These are phyloP conservation scores for Littorina saxatilis DNA, from an alignment of 1,140 invertebrate genomes.

Conservation along the genomic window DNA sequence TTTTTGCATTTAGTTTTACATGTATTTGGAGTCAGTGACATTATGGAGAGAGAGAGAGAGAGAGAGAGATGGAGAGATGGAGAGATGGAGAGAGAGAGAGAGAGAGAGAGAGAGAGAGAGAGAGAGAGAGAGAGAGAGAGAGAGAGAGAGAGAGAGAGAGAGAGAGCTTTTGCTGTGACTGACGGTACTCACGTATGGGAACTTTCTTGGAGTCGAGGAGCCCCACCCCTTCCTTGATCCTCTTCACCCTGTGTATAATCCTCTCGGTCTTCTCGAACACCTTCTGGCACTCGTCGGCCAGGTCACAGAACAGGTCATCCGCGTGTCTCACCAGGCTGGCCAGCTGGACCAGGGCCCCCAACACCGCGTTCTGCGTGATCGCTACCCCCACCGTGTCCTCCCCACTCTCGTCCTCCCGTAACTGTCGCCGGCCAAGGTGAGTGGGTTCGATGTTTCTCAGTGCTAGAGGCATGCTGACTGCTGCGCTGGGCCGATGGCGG, in stretches of 20 bases:
- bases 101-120: conserved; percentile 18
- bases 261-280: conserved; percentile 82
- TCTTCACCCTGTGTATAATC: conserved; percentile 80
- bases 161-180: no score
- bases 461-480: conserved; percentile 61
- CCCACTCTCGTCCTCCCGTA: conserved; percentile 49
- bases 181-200: conserved; percentile 88
- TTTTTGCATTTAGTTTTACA: no score
- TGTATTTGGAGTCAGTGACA: no score
- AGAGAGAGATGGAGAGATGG: no score
- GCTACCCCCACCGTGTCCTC: conserved; percentile 72
- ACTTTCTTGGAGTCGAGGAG: conserved; percentile 86
- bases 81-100: no score
- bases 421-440: conserved; percentile 55
- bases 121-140: conserved; percentile 11
- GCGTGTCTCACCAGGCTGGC: conserved; percentile 86
- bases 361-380: conserved; percentile 86
- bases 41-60: no score
- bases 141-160: conserved; percentile 7
- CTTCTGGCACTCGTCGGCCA: conserved; percentile 82
- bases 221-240: conserved; percentile 80
- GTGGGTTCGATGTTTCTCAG: conserved; percentile 60
- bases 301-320: conserved; percentile 86
- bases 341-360: conserved; percentile 85
- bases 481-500: no score